Conservation (phyloP, 2,797 vertebrate species). For the Botia almorhae region DNA sequence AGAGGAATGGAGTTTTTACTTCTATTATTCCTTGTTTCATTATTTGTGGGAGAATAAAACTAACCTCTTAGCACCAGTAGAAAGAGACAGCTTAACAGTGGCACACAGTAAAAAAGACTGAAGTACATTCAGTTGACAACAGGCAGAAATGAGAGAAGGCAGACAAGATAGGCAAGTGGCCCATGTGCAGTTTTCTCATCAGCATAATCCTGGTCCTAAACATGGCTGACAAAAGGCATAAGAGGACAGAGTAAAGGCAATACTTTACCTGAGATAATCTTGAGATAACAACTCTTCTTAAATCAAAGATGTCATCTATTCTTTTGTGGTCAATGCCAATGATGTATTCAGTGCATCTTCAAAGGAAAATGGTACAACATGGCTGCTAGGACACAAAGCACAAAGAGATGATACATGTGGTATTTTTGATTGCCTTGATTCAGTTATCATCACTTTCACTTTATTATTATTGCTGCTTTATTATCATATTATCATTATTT, state of each 20-base stretch:
- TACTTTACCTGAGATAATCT: constrained; percentile 43
- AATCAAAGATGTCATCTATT: constrained; percentile 15
- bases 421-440: too few relatives aligned
- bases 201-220: constrained; percentile 81
- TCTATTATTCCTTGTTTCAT: constrained; percentile 79
- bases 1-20: constrained; percentile 75
- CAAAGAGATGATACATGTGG: too few relatives aligned
- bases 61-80: constrained; percentile 94
- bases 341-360: not conserved
- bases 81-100: constrained; percentile 94
- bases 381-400: too few relatives aligned
- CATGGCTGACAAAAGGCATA: constrained; percentile 77
- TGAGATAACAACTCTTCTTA: constrained; percentile 8
- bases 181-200: constrained; percentile 78
- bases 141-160: constrained; percentile 91
- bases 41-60: constrained; percentile 75
- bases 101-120: constrained; percentile 85
- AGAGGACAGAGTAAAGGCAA: constrained; percentile 66
- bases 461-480: too few relatives aligned
- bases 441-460: too few relatives aligned
- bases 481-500: too few relatives aligned
- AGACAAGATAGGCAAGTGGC: constrained; percentile 79
- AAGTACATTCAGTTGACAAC: constrained; percentile 98
- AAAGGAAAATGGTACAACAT: not conserved
- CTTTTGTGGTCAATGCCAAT: constrained; percentile 9